Evolutionary conservation across 2,888 invertebrate species (phyloP).

Genomic region (Anoplius nigerrimus): DNA sequence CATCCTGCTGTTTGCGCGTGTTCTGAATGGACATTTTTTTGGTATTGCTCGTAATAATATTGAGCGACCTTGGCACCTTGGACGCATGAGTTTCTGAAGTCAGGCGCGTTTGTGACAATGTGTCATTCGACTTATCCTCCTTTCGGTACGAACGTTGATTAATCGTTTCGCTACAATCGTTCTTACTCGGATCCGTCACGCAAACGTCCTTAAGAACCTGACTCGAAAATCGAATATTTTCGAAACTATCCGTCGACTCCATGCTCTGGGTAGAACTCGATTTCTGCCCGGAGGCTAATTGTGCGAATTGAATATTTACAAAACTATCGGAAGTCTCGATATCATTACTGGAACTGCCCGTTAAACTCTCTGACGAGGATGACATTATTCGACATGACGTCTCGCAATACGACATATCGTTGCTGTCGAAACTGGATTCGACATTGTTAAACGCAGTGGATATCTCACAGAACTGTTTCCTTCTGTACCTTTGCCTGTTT

Average conservation of each 20-base stretch:
- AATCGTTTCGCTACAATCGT: constrained; percentile 25
- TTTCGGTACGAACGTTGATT: constrained; percentile 13
- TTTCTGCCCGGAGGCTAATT: constrained; percentile 48
- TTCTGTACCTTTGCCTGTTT: constrained; percentile 25
- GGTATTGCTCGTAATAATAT: constrained; percentile 5
- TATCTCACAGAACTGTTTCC: constrained; percentile 24
- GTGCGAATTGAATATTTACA: constrained; percentile 65
- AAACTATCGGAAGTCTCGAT: constrained; percentile 68
- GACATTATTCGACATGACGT: constrained; percentile 40
- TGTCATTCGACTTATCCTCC: constrained; percentile 21
- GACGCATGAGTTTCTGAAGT: constrained; percentile 13
- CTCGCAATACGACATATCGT: constrained; percentile 45
- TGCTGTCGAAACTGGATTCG: constrained; percentile 25
- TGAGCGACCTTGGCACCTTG: constrained; percentile 21
- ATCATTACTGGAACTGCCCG: constrained; percentile 62
- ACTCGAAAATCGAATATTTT: constrained; percentile 55
- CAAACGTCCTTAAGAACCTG: constrained; percentile 25
- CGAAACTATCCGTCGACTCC: constrained; percentile 63
- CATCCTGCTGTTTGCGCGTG: constrained; percentile 21
- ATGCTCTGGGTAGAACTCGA: constrained; percentile 62
- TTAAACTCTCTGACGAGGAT: constrained; percentile 57
- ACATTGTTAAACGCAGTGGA: constrained; percentile 12
- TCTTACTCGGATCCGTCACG: constrained; percentile 25
- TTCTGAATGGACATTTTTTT: constrained; percentile 15
- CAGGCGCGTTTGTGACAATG: constrained; percentile 15